Evolutionary conservation across 2,113 vertebrate species (phyloP), one percentile per base, ranked within the genome.

Genomic region (Peromyscus leucopus): DNA sequence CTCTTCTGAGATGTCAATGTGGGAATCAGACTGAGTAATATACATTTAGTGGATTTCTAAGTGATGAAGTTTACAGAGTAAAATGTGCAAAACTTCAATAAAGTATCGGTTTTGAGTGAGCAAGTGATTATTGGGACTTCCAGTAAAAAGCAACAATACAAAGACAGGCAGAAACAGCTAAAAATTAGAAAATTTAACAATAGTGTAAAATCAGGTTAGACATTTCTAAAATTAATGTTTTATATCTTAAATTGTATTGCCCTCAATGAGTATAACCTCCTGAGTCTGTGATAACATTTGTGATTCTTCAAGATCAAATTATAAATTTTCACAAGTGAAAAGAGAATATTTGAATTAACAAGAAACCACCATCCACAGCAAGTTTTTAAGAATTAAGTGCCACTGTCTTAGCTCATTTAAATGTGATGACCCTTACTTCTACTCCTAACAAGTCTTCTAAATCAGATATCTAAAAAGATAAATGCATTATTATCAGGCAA

Each of bases 261-360:
- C 8, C 22, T 36, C 31, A 80, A 31, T 36, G 16, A 36, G 16
- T 51, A 79, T 10, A 51, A 79, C 16, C 48, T 55, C 15, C 19
- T 87, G 51, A 83, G 26, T 91, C 9, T 46, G 3, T 89, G 59
- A 59, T 71, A 75, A 5, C 11, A 57, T 33, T 24, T 89, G 36
- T 1, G 65, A 55, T 96, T 86, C 46, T 74, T 89, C 57, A 71
- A 24, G 24, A 82, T 89, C 24, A 15, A 91, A 75, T 92, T 93
- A 26, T 39, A 95, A 96, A 89, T 91, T 89, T 24, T 85, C 16
- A 80, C 10, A 95, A 89, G 55, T 80, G 7, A 48, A 82, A 92
- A 93, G 46, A 8, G 2, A 76, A 69, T 9, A 59, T 84, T 82
- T 90, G 3, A 85, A 19, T 96, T 74, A 91, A 80, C 80, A 9